Conservation (phyloP, 2,888 invertebrate genomes). For the Masnerella sp. region DNA sequence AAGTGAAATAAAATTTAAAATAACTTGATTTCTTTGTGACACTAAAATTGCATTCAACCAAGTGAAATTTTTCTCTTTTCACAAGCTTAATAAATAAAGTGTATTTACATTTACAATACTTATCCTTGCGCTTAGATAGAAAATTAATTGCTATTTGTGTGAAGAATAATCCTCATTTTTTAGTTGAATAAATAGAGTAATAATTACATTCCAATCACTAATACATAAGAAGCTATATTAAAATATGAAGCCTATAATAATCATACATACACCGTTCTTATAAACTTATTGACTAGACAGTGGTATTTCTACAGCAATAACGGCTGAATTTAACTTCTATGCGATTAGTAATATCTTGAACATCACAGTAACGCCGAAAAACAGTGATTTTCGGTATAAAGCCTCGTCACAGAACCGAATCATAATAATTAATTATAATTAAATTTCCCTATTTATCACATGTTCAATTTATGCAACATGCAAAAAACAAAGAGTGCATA, state of each 20-base stretch:
- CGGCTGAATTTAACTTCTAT: conserved; percentile 13
- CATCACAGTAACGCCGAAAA: conserved; percentile 40
- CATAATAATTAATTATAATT: too few species aligned
- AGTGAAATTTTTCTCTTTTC: not conserved
- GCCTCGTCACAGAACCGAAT: not conserved
- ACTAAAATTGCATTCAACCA: too few species aligned
- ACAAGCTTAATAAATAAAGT: not conserved
- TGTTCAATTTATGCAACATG: not conserved
- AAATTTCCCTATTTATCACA: too few species aligned
- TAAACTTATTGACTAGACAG: conserved; percentile 45
- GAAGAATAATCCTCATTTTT: too few species aligned
- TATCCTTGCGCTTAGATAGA: too few species aligned
- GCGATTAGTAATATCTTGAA: conserved; percentile 29
- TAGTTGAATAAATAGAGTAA: too few species aligned
- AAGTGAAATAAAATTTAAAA: too few species aligned
- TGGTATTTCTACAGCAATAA: conserved; percentile 28
- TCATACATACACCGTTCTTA: conserved; percentile 20
- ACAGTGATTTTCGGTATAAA: conserved; percentile 13
- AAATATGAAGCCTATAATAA: conserved; percentile 41
- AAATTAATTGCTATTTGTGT: too few species aligned
- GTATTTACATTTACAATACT: not conserved
- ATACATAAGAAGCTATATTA: conserved; percentile 25
- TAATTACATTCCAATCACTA: conserved; percentile 2
- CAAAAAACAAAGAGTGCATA: not conserved
- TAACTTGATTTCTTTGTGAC: too few species aligned